Base-by-base conservation (phyloP, 2,797 vertebrate genomes). In the Bovichtus variegatus region DNA sequence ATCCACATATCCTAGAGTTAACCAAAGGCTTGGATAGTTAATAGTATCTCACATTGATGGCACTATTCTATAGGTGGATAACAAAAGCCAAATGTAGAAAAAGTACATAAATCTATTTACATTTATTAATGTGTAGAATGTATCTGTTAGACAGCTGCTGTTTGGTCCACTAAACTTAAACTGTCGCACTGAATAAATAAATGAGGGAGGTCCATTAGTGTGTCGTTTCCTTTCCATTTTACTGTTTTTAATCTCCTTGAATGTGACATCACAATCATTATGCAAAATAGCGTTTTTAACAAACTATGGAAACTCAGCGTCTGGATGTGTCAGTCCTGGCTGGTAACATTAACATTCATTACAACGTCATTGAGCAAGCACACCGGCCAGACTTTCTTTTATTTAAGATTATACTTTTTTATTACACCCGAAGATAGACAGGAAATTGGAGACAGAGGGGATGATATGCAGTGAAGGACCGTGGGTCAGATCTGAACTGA, bases 281-380 rank as follows among this genome's bases (percentile, higher is more conserved):
- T 70, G 74, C 65, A 60, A 77, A 72, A 74, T 23, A 65, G 40
- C n/a, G 47, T 58, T 59, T 59, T 44, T 49, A 55, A 82, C 58
- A 63, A 46, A 60, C 11, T 49, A 23, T 43, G 10, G 54, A 67
- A 25, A 47, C 4, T 7, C 19, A 49, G 47, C 49, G 21, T 43
- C 18, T 36, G 25, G 29, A 18, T 40, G 53, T 40, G 47, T 55
- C 44, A 44, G 27, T 10, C n/a, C 54, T 64, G 44, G 40, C 61
- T 53, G 47, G 27, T 7, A 31, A 6, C 46, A 49, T 66, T 25
- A 34, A 54, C 16, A 36, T 59, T 16, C 55, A 31, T 59, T 16
- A 36, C 29, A n/a, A n/a, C 54, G 40, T 36, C 2, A n/a, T 27
- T 11, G 3, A 21, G 54, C 16, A 29, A 21, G 54, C 16, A 29